Base-by-base conservation (phyloP, 53 echinoderm and acorn worm species). In the Holothuria leucospilota region DNA sequence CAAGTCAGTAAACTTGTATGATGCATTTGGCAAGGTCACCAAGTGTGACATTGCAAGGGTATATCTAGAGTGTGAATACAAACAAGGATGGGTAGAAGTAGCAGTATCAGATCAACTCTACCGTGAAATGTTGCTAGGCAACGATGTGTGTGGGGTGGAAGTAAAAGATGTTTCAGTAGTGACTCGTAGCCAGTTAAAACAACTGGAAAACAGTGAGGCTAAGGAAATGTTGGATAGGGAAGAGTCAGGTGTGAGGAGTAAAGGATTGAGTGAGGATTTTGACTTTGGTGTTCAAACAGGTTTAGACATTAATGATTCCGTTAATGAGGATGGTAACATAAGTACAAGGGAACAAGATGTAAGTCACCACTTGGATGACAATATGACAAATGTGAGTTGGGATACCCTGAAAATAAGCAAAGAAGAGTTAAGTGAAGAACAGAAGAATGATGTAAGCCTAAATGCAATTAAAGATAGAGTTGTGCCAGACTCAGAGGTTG, bases 401-500 rank as follows among this genome's bases (percentile, higher is more conserved):
- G 67, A 13, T 16, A 11, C 18, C 13, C 67, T 66, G 11, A 66
- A 11, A 30, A 66, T 66, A 1, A n/a, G 10, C 67, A 66, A 66
- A 30, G 27, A 66, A 11, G 67, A 16, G 10, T 30, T 66, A 18
- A 66, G 11, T 66, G 13, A 26, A 13, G 67, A 13, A 30, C 67
- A 66, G 13, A 6, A 66, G 6, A n/a, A 30, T 26, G 67, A 66
- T 66, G 67, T 66, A 5, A 66, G 67, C 18, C 18, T 66, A 28
- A 66, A 66, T 66, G 67, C 67, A 16, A 20, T 66, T 13, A 66
- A 66, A 30, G 67, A 66, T n/a, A 66, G 67, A 30, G 67, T 66
- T 6, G 67, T 66, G 26, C 67, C 27, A 11, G 67, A 66, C 5
- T 12, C 10, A 11, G 67, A 66, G 30, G 67, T 20, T 66, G 67